Conservation (phyloP, 2,113 vertebrate genomes). For the Halichoerus grypus region DNA sequence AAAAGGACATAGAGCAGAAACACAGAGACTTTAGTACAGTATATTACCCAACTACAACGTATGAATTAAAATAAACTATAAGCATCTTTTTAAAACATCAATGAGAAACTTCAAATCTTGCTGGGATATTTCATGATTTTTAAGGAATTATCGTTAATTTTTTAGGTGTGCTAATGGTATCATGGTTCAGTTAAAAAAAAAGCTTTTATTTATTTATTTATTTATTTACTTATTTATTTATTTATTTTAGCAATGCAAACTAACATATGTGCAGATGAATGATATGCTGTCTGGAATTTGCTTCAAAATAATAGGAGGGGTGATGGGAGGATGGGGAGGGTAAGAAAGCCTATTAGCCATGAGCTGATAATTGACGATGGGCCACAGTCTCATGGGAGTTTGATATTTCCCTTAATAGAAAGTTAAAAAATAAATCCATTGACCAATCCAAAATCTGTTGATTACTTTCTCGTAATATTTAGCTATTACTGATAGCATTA, state of each 20-base stretch:
- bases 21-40: background rate
- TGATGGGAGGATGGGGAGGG: background rate
- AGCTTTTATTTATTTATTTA: background rate
- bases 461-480: background rate
- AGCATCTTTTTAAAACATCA: background rate
- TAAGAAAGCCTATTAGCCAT: background rate
- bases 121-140: background rate
- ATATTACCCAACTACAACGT: background rate
- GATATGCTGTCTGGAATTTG: background rate
- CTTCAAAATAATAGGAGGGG: background rate
- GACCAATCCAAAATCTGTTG: background rate
- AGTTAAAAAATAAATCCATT: background rate
- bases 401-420: background rate
- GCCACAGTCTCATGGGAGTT: background rate
- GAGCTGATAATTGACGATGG: background rate
- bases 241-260: background rate
- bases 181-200: background rate
- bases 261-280: background rate
- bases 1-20: background rate
- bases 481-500: background rate
- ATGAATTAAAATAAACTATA: background rate
- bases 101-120: background rate
- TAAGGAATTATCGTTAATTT: background rate
- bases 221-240: background rate
- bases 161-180: background rate